Conservation (phyloP, 92 coral and sea anemone species). For the Anthopleura xanthogrammica region DNA sequence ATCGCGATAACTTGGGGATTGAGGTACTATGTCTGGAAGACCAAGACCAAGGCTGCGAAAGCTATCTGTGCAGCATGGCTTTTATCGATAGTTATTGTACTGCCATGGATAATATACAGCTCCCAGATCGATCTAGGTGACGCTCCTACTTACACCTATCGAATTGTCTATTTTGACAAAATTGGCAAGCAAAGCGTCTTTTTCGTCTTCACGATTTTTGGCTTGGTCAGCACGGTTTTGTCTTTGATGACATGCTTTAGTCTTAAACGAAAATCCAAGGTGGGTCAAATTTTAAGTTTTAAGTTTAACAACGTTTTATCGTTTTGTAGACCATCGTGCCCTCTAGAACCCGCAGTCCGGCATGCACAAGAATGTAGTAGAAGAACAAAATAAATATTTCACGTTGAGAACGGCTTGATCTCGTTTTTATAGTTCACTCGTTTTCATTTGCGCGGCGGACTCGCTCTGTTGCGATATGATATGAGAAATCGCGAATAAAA, state of each 20-base stretch:
- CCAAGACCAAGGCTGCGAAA: conserved; percentile 3
- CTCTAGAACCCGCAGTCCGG: background rate
- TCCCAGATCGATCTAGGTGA: conserved; percentile 28
- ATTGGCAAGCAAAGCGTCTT: conserved; percentile 15
- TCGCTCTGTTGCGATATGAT: too few species aligned
- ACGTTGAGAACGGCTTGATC: too few species aligned
- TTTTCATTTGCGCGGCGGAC: too few species aligned
- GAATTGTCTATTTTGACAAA: conserved; percentile 21
- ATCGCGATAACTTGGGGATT: conserved; percentile 36
- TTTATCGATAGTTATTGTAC: background rate
- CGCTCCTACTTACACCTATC: conserved; percentile 22
- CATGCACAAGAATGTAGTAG: background rate
- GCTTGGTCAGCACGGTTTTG: conserved; percentile 2
- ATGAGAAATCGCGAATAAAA: too few species aligned
- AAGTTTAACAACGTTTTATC: background rate
- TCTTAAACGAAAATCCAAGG: conserved; percentile 2
- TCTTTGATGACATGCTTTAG: conserved; percentile 20
- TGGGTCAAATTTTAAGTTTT: background rate
- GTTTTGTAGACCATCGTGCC: background rate
- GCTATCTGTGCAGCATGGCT: conserved; percentile 21
- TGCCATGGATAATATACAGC: conserved; percentile 14
- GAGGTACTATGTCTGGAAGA: conserved; percentile 34
- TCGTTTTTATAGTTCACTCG: too few species aligned
- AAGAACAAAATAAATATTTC: too few species aligned
- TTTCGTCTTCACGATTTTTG: conserved; percentile 5